Conservation (phyloP, 2,888 invertebrate genomes). For the Eubasilissa splendida region DNA sequence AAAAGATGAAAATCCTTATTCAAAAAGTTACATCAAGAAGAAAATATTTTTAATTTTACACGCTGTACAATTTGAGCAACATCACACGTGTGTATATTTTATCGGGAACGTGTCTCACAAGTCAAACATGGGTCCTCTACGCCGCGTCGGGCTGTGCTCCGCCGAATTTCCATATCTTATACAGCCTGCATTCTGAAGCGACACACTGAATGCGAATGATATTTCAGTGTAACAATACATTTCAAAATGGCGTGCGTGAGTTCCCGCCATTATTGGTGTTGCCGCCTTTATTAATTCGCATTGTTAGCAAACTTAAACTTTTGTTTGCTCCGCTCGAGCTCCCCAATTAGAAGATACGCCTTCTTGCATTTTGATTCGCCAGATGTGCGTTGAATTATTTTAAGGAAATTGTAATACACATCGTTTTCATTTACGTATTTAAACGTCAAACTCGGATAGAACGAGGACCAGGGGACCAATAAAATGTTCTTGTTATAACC, state of each 20-base stretch:
- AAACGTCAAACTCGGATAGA: too few relatives aligned
- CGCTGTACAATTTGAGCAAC: not conserved
- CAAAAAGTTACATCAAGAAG: too few relatives aligned
- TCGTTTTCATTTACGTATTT: too few relatives aligned
- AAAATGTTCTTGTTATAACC: too few relatives aligned
- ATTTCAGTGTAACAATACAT: constrained; percentile 24
- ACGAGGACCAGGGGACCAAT: too few relatives aligned
- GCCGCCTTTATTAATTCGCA: constrained; percentile 15
- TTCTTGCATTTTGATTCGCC: constrained; percentile 5
- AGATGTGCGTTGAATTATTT: too few relatives aligned
- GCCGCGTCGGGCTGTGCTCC: not conserved
- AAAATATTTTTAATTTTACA: not conserved
- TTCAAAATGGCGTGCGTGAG: constrained; percentile 27
- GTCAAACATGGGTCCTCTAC: not conserved
- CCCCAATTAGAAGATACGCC: not conserved
- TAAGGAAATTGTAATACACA: too few relatives aligned
- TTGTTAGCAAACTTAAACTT: not conserved
- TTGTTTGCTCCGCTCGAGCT: not conserved
- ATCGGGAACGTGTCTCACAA: constrained; percentile 9
- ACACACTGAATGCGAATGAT: constrained; percentile 20
- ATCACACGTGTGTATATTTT: constrained; percentile 3
- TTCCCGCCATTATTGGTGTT: constrained; percentile 2
- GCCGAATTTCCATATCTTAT: constrained; percentile 26
- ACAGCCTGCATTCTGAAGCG: constrained; percentile 16
- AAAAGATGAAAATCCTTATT: too few relatives aligned